Percentiles rank a stretch among this genome's conserved stretches.
These are phyloP conservation scores for Girardinichthys multiradiatus DNA, from an alignment of 2,113 vertebrate genomes.

Conservation along the genomic window DNA sequence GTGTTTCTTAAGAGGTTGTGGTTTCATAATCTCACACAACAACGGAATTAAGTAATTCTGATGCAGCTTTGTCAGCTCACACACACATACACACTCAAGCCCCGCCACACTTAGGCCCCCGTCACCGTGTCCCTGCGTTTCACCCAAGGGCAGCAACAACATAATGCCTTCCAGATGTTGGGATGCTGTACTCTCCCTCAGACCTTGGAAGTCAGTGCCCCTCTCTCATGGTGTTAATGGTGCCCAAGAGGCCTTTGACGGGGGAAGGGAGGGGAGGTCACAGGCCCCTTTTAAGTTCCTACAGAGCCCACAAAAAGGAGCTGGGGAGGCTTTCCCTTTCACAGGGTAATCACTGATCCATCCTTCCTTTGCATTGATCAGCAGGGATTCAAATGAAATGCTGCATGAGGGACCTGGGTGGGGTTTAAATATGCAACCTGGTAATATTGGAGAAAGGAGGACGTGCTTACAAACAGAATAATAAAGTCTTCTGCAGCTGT, in stretches of 20 bases:
- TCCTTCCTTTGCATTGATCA: constrained; percentile 50
- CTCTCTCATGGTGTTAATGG: constrained; percentile 73
- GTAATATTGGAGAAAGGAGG: constrained; percentile 35
- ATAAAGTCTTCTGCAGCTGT: constrained; percentile 61
- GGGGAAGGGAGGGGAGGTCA: constrained; percentile 28
- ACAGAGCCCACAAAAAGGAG: constrained; percentile 60
- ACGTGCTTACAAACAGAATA: constrained; percentile 34
- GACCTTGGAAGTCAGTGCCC: constrained; percentile 69
- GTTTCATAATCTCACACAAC: constrained; percentile 48
- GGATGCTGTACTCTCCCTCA: constrained; percentile 68
- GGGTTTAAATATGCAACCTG: constrained; percentile 58
- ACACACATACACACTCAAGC: constrained; percentile 6
- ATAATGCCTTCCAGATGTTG: constrained; percentile 82
- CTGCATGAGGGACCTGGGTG: constrained; percentile 43
- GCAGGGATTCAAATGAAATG: constrained; percentile 53
- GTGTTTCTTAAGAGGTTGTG: constrained; percentile 39
- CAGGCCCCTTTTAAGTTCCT: constrained; percentile 55
- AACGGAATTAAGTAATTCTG: constrained; percentile 51
- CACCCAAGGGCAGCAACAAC: constrained; percentile 67
- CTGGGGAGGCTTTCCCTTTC: constrained; percentile 69
- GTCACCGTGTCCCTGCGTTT: constrained; percentile 55
- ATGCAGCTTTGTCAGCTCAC: constrained; percentile 42
- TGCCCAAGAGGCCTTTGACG: constrained; percentile 68
- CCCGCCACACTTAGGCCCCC: constrained; percentile 35
- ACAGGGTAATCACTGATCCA: constrained; percentile 64